Conservation (phyloP, 2,797 vertebrate species). For the Cercopithecus diana region DNA sequence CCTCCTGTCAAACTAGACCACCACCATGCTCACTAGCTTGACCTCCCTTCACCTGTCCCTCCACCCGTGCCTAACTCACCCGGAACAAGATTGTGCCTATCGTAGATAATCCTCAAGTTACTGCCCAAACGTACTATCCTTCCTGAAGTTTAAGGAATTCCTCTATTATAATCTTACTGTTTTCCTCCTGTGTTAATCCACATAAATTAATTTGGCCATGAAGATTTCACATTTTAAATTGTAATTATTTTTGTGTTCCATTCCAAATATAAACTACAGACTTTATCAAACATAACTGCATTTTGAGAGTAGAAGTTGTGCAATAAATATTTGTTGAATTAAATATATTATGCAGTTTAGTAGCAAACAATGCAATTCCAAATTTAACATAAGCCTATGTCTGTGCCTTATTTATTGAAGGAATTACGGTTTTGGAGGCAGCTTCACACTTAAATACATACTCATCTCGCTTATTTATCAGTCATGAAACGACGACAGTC, state of each 20-base stretch:
- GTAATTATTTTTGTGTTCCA: background rate
- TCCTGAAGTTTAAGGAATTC: background rate
- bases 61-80: background rate
- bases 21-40: too few species aligned
- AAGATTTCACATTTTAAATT: background rate
- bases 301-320: background rate
- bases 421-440: background rate
- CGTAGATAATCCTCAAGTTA: background rate
- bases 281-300: background rate
- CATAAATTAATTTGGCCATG: background rate
- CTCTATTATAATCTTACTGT: background rate
- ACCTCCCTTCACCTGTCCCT: fast-evolving
- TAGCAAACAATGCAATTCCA: background rate
- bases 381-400: background rate
- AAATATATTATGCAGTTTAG: background rate
- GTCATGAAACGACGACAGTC: background rate
- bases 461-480: background rate
- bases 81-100: background rate
- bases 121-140: fast-evolving
- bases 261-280: background rate
- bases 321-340: background rate
- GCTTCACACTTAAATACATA: background rate
- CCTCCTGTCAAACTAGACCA: background rate
- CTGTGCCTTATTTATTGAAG: background rate
- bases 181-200: background rate